Conservation (phyloP, 2,797 vertebrate genomes). For the Oophaga sylvatica region DNA sequence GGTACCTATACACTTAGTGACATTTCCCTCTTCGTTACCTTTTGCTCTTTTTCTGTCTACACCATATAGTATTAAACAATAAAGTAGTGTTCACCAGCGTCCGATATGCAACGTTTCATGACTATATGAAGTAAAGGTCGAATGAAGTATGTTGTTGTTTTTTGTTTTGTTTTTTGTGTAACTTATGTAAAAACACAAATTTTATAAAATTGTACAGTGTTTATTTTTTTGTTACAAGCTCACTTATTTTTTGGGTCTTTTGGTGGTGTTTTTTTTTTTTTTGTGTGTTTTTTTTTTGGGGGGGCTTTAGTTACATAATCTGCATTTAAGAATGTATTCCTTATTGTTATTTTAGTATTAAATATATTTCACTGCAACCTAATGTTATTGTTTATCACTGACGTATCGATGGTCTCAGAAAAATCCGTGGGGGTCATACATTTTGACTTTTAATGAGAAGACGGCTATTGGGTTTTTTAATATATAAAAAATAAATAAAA, state of each 20-base stretch:
- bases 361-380: slow-evolving; percentile 50
- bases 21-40: slow-evolving; percentile 50
- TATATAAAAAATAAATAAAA: background rate
- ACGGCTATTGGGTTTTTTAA: background rate
- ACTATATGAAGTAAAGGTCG: slow-evolving; percentile 92
- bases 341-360: slow-evolving; percentile 60
- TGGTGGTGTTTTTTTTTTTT: slow-evolving; percentile 33
- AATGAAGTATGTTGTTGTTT: slow-evolving; percentile 88
- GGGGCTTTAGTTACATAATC: slow-evolving; percentile 68
- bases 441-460: background rate
- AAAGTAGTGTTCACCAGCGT: slow-evolving; percentile 92
- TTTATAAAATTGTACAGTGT: slow-evolving; percentile 99
- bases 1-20: background rate
- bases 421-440: background rate
- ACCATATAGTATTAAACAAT: slow-evolving; percentile 89
- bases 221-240: slow-evolving; percentile 48
- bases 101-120: slow-evolving; percentile 86
- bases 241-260: background rate
- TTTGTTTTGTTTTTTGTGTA: slow-evolving; percentile 97
- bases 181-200: slow-evolving; percentile 98
- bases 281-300: slow-evolving; percentile 40
- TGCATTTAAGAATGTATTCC: slow-evolving; percentile 68
- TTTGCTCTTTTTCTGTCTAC: slow-evolving; percentile 75
- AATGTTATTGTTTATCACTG: slow-evolving; percentile 10
- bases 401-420: background rate